Base-by-base conservation (phyloP, 1,140 invertebrate genomes). In the Pogonus chalceus region DNA sequence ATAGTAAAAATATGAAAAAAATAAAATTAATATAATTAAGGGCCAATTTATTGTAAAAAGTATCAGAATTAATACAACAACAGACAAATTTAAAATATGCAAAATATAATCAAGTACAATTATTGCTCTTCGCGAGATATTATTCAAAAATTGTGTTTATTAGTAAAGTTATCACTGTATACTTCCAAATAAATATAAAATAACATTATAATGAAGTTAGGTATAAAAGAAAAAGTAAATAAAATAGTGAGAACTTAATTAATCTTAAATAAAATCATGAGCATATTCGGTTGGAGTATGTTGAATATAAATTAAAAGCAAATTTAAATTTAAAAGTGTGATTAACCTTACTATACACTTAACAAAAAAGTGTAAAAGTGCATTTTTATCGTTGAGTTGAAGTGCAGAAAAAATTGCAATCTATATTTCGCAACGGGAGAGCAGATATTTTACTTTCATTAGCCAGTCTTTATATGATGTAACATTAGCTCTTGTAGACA, bases 371-470 rank as follows among this genome's bases (percentile, higher is more conserved):
- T 4, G 37, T 10, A 7, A 43, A 16, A 16, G 18, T 12, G 3
- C 9, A 16, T 12, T 43, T 9, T 43, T 43, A 43, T 43, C 37
- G 7, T 43, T 9, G 9, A 3, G 9, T 43, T 10, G 18, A 43
- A 43, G 4, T 43, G 4, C 37, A 43, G 37, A 9, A 43, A 43
- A 43, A 43, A 43, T 43, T 18, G 37, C 37, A 43, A 43, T 43
- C 37, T 43, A 43, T 43, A 43, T 43, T 16, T 43, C 37, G 9
- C 37, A 16, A 43, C 37, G 37, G 37, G 37, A 16, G 9, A 4
- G 7, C 37, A 18, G 7, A 43, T 43, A 43, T 43, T 43, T 43
- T 43, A 43, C 18, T 43, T 43, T 43, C 37, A 43, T 43, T 43
- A 43, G 18, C 18, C n/a, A 43, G 37, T 9, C 37, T 10, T 10